Conservation (phyloP, 2,113 vertebrate species). For the Probosciger aterrimus region DNA sequence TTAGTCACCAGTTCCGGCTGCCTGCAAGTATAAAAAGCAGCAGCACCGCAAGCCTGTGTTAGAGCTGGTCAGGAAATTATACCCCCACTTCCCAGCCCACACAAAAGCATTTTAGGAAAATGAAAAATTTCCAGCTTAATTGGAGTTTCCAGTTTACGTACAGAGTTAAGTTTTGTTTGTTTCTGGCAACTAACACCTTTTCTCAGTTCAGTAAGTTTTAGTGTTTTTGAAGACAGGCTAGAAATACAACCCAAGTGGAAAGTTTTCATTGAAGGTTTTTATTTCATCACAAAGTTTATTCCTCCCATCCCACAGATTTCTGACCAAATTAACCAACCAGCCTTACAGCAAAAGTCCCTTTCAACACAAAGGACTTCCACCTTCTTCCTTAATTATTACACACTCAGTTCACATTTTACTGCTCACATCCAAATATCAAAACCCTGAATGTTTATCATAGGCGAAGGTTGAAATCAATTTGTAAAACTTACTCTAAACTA, state of each 20-base stretch:
- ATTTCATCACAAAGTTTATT: conserved; percentile 16
- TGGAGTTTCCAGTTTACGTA: conserved; percentile 34
- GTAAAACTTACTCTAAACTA: conserved; percentile 54
- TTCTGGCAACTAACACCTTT: conserved; percentile 22
- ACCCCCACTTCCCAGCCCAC: conserved; percentile 49
- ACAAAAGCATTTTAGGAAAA: conserved; percentile 57
- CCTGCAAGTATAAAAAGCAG: conserved; percentile 31
- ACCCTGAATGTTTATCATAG: background rate
- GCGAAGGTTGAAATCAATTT: conserved; percentile 51
- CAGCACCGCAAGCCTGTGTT: background rate
- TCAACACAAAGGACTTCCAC: background rate
- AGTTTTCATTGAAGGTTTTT: conserved; percentile 16
- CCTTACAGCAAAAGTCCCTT: background rate
- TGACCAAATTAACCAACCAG: background rate
- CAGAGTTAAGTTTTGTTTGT: background rate
- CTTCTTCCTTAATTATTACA: background rate
- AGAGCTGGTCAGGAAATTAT: conserved; percentile 46
- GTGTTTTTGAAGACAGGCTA: conserved; percentile 8
- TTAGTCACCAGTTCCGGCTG: conserved; percentile 55
- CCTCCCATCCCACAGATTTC: background rate
- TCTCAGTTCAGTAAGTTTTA: background rate
- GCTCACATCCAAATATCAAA: background rate
- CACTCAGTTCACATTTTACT: background rate
- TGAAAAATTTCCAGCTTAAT: conserved; percentile 45
- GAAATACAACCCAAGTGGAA: conserved; percentile 35